Percentiles rank a stretch among this genome's conserved stretches.
These are phyloP conservation scores for Etheostoma nigrum DNA, from an alignment of 2,797 vertebrate species.

Conservation along the genomic window DNA sequence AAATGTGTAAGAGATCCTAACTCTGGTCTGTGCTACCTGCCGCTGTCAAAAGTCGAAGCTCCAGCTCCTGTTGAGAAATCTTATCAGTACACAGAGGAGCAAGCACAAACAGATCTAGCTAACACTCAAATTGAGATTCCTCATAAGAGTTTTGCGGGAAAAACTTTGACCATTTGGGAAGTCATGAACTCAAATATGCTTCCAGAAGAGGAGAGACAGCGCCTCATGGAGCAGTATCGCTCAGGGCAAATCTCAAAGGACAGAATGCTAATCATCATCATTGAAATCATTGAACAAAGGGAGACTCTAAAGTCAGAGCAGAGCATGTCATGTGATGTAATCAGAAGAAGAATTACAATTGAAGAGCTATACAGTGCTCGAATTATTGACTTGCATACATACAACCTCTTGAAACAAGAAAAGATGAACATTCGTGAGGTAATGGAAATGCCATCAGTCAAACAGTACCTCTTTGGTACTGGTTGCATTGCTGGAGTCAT, in stretches of 20 bases:
- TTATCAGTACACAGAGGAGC: conserved; percentile 89
- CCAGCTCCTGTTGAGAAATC: conserved; percentile 83
- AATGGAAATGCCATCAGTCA: conserved; percentile 89
- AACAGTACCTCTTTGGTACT: conserved; percentile 91
- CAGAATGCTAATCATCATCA: conserved; percentile 95
- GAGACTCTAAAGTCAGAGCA: conserved; percentile 90
- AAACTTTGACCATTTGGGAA: conserved; percentile 90
- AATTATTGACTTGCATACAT: conserved; percentile 92
- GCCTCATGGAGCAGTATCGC: conserved; percentile 92
- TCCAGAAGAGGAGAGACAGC: conserved; percentile 88
- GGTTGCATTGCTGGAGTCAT: conserved; percentile 93
- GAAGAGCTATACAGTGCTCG: conserved; percentile 93
- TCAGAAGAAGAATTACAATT: conserved; percentile 91
- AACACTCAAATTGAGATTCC: conserved; percentile 91
- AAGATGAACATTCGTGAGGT: conserved; percentile 90
- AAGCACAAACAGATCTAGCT: conserved; percentile 89
- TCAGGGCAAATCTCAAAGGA: conserved; percentile 93
- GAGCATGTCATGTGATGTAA: conserved; percentile 88
- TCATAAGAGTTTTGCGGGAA: conserved; percentile 88
- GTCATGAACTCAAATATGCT: conserved; percentile 93
- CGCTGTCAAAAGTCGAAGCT: conserved; percentile 87
- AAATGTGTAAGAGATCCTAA: conserved; percentile 87
- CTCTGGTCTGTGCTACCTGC: conserved; percentile 87
- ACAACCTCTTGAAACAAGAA: conserved; percentile 91
- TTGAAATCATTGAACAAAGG: conserved; percentile 96